Evolutionary conservation across 2,888 invertebrate species (phyloP).

Genomic region (Leptopilina syphax): DNA sequence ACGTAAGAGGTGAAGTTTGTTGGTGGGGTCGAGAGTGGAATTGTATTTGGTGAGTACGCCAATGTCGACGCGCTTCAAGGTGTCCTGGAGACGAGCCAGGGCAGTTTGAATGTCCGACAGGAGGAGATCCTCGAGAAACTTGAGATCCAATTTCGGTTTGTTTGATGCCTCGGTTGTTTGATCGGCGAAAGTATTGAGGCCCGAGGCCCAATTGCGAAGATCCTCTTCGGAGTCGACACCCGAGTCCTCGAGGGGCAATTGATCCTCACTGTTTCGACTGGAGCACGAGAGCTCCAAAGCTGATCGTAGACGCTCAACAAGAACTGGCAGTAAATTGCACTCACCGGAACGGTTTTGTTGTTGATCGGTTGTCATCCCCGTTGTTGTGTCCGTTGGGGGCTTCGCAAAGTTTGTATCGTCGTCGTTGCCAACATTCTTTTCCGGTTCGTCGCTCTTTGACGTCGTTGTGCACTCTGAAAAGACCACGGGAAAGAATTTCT

Average conservation of each 20-base stretch:
- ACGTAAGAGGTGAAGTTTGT: conserved; percentile 81
- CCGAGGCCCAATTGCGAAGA: conserved; percentile 79
- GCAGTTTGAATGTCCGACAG: conserved; percentile 88
- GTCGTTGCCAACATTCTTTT: conserved; percentile 51
- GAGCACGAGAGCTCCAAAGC: conserved; percentile 72
- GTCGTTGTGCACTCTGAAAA: conserved; percentile 57
- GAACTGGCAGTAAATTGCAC: conserved; percentile 76
- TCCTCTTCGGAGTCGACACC: conserved; percentile 83
- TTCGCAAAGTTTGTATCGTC: conserved; percentile 43
- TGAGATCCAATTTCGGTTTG: conserved; percentile 73
- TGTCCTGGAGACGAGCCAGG: conserved; percentile 85
- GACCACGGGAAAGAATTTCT: conserved; percentile 43
- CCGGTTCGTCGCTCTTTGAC: conserved; percentile 55
- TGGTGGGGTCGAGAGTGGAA: conserved; percentile 77
- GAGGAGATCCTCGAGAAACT: conserved; percentile 80
- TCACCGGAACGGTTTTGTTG: conserved; percentile 69
- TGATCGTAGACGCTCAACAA: conserved; percentile 76
- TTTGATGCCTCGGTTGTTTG: conserved; percentile 69
- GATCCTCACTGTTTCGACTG: conserved; percentile 59
- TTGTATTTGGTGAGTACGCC: conserved; percentile 78
- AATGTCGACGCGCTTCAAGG: conserved; percentile 79
- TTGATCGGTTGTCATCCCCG: conserved; percentile 31
- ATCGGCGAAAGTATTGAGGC: conserved; percentile 78
- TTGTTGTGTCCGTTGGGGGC: conserved; percentile 47
- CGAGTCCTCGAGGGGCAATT: conserved; percentile 64